Percentiles rank a stretch among this genome's conserved stretches.
Conservation (phyloP, 2,113 vertebrate species). For the Trachemys scripta region DNA sequence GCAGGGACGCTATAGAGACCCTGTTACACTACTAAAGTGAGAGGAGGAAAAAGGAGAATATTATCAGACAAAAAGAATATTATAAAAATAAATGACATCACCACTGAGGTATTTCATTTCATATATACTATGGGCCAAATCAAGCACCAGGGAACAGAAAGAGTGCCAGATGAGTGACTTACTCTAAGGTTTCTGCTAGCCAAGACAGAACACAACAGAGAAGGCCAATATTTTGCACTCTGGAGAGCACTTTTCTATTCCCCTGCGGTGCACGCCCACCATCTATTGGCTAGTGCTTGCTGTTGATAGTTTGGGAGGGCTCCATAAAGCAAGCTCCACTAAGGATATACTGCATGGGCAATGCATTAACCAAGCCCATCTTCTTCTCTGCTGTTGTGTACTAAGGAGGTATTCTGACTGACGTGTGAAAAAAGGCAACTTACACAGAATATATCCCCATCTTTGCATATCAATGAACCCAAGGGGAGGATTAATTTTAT, state of each 20-base stretch:
- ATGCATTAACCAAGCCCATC: not conserved
- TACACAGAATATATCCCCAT: not conserved
- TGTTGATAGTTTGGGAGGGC: not conserved
- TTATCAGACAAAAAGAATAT: not conserved
- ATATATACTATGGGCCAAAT: not conserved
- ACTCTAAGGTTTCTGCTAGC: not conserved
- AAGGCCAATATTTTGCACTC: not conserved
- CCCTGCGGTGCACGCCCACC: not conserved
- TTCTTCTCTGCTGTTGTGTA: not conserved
- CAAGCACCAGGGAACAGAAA: not conserved
- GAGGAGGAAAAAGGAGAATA: not conserved
- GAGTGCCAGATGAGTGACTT: not conserved
- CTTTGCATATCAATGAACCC: not conserved
- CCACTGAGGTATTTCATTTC: not conserved
- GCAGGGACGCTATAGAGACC: too few species aligned
- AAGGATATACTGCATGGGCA: not conserved
- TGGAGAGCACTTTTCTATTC: not conserved
- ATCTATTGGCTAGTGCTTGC: not conserved
- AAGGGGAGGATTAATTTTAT: too few species aligned
- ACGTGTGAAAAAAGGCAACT: not conserved
- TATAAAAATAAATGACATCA: not conserved
- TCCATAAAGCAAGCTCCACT: fast-evolving
- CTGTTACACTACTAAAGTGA: not conserved
- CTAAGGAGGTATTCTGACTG: not conserved
- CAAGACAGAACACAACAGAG: not conserved